phyloP scores from a whole-genome alignment of 2,888 invertebrate genomes.

The Achlya flavicornis region DNA sequence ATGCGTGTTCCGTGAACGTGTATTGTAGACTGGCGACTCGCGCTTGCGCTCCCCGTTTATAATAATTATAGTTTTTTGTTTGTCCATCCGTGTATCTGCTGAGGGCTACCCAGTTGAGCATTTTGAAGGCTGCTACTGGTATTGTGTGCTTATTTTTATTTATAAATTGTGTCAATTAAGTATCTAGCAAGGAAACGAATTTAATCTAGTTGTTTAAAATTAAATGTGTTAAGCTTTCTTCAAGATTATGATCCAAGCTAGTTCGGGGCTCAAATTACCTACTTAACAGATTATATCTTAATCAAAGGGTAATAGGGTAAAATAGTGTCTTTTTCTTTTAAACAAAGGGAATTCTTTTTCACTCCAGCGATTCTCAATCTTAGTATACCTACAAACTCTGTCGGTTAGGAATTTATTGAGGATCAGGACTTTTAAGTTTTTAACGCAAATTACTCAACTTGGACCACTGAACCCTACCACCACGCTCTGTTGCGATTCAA shows the following conservation, averaged over 20 bases:
- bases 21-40: constrained; percentile 61
- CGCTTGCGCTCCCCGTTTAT: constrained; percentile 68
- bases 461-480: no score
- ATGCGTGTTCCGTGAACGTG: constrained; percentile 52
- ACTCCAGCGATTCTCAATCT: no score
- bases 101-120: constrained; percentile 24
- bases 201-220: no score
- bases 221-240: not conserved
- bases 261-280: not conserved
- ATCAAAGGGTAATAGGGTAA: no score
- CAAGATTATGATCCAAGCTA: not conserved
- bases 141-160: constrained; percentile 24
- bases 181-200: not conserved
- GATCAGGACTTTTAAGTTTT: no score
- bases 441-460: no score
- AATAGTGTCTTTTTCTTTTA: no score
- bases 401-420: no score
- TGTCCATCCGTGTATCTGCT: constrained; percentile 56
- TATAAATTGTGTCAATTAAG: not conserved
- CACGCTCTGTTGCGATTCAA: no score
- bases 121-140: constrained; percentile 62
- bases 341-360: no score
- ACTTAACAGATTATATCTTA: not conserved
- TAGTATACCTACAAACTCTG: no score
- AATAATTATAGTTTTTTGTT: constrained; percentile 79